Base-by-base conservation (phyloP, 1,140 invertebrate species). In the Drosophila simulans region DNA sequence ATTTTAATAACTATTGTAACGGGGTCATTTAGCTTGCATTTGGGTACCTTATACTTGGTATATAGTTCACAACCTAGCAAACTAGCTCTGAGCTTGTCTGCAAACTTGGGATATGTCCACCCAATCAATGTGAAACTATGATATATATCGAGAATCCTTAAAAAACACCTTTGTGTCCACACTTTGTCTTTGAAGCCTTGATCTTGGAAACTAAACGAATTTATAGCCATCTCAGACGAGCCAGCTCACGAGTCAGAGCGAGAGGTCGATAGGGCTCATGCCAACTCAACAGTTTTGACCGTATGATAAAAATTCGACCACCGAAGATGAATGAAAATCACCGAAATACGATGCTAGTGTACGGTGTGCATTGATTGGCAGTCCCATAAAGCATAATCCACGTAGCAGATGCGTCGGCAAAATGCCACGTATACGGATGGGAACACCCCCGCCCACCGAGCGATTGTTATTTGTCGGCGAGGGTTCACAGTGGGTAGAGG, bases 221-320 rank as follows among this genome's bases (percentile, higher is more conserved):
- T 42, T 35, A 35, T 8, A 11, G n/a, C 45, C 35, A 7, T 51
- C 25, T 3, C 25, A 65, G 17, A 11, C n/a, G 0, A 1, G 11
- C 17, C 1, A 7, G 63, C 7, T n/a, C 58, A 74, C 53, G 40
- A 56, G 66, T 69, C 31, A 45, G 81, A 81, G 64, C 10, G 58
- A 88, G 70, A 56, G n/a, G 40, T 34, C 40, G 37, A 37, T 39
- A 60, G 27, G 13, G 31, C 17, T 48, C 40, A 34, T 86, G 83
- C 84, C 82, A 86, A 82, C 83, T 58, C 84, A 88, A 88, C 79
- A 88, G 43, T 83, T 89, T 13, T n/a, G 11, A 39, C 31, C 27
- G 37, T 12, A 7, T 20, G 5, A 20, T 13, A 31, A 45, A 57
- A 71, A 39, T 42, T n/a, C 7, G 13, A 2, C 11, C 10, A 11